These are phyloP conservation scores for Urechis unicinctus DNA, from an alignment of 2,888 invertebrate genomes.

Conservation along the genomic window DNA sequence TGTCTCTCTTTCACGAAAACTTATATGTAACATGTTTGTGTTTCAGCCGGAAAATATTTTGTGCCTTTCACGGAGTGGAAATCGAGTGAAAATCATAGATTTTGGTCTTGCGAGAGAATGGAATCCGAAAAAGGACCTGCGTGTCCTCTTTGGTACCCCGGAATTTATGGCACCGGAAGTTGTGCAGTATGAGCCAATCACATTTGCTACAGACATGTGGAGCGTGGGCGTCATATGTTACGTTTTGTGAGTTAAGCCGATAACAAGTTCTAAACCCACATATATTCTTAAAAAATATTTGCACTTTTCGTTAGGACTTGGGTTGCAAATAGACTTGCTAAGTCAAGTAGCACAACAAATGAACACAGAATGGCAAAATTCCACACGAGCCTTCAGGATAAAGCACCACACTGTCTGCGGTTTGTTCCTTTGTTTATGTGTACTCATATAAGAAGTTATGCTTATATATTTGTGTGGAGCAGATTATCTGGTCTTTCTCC, in stretches of 20 bases:
- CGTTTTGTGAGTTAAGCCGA: conserved; percentile 74
- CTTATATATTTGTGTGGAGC: too few species aligned
- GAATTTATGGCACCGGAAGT: conserved; percentile 99
- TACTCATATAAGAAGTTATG: too few species aligned
- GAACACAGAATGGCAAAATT: too few species aligned
- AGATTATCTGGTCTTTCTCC: conserved; percentile 88
- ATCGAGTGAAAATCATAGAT: conserved; percentile 96
- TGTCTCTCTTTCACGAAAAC: too few species aligned
- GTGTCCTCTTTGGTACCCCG: conserved; percentile 91
- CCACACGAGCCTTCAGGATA: too few species aligned
- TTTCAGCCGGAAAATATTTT: conserved; percentile 97
- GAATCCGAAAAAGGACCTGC: conserved; percentile 81
- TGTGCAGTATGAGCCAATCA: conserved; percentile 95
- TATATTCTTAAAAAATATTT: too few species aligned
- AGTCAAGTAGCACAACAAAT: too few species aligned
- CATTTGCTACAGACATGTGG: conserved; percentile 97
- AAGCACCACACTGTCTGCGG: too few species aligned
- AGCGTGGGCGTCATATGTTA: conserved; percentile 97
- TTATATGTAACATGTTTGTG: too few species aligned
- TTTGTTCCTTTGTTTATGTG: too few species aligned
- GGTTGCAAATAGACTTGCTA: too few species aligned
- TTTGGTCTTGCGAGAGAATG: conserved; percentile 92
- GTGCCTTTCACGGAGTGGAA: conserved; percentile 91
- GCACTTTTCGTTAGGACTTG: too few species aligned
- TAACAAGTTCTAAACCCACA: not conserved